Conservation (phyloP, 2,113 vertebrate genomes). For the Marmota monax region DNA sequence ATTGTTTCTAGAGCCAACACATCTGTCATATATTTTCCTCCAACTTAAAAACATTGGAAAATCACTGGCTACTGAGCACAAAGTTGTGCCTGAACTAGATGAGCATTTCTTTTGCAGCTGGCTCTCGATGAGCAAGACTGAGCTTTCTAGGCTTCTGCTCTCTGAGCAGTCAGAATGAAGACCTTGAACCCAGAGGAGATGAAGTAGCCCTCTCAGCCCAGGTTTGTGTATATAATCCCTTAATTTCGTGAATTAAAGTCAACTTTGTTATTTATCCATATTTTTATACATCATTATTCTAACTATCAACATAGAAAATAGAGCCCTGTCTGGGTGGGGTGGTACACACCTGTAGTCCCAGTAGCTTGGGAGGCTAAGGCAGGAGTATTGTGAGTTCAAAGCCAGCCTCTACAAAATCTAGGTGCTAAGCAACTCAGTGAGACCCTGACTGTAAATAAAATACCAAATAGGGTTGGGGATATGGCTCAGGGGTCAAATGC, state of each 20-base stretch:
- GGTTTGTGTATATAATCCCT: neutral
- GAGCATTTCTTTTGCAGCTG: neutral
- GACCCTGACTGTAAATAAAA: no score
- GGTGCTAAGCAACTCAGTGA: no score
- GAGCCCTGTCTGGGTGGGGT: neutral
- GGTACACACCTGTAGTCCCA: neutral
- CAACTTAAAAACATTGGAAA: constrained; percentile 70
- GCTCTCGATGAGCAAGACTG: neutral
- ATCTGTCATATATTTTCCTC: constrained; percentile 71
- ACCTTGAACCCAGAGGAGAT: neutral
- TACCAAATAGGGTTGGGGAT: no score
- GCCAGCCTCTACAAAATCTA: no score
- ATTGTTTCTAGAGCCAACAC: constrained; percentile 68
- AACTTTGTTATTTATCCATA: neutral
- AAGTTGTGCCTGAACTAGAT: neutral
- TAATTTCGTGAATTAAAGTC: constrained; percentile 3
- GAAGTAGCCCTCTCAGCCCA: neutral
- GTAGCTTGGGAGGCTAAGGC: no score
- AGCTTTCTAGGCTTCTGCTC: neutral
- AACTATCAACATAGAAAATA: neutral
- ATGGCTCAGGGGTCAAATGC: no score
- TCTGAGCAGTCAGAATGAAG: neutral
- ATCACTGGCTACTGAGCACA: constrained; percentile 60
- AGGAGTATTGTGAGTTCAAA: no score
- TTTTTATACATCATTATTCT: neutral